Evolutionary conservation across 1,140 invertebrate species (phyloP).

Genomic region (Oreohelix idahoensis): DNA sequence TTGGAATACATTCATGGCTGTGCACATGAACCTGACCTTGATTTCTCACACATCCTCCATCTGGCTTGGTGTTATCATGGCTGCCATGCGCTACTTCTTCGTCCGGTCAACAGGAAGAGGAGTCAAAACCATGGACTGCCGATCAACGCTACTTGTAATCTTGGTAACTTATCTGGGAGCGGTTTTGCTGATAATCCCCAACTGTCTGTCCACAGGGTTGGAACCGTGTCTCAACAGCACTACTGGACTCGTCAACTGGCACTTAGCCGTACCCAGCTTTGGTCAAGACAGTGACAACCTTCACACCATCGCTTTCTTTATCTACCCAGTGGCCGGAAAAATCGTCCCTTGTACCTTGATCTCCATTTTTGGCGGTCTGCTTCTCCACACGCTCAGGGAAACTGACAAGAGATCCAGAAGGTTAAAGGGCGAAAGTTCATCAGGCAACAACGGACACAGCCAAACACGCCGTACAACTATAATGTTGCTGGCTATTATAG

Average conservation of each 20-base stretch:
- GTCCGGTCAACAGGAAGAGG: slow-evolving; percentile 79
- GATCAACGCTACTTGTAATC: slow-evolving; percentile 81
- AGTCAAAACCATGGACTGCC: slow-evolving; percentile 86
- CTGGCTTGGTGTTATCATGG: slow-evolving; percentile 91
- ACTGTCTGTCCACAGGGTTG: slow-evolving; percentile 76
- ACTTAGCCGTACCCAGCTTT: slow-evolving; percentile 46
- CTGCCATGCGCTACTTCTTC: slow-evolving; percentile 79
- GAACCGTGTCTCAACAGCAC: slow-evolving; percentile 23
- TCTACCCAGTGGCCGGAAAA: slow-evolving; percentile 67
- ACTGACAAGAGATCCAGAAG: slow-evolving; percentile 66
- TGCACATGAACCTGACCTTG: slow-evolving; percentile 78
- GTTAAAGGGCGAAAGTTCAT: slow-evolving; percentile 57
- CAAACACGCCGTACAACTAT: slow-evolving; percentile 79
- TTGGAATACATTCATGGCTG: slow-evolving; percentile 63
- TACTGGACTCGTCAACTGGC: slow-evolving; percentile 40
- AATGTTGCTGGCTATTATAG: slow-evolving; percentile 66
- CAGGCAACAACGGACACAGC: slow-evolving; percentile 73
- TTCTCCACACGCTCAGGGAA: slow-evolving; percentile 72
- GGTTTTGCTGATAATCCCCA: slow-evolving; percentile 83
- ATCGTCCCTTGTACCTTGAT: slow-evolving; percentile 74
- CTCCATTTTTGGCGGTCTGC: slow-evolving; percentile 72
- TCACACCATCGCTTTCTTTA: slow-evolving; percentile 61
- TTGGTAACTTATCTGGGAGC: slow-evolving; percentile 81
- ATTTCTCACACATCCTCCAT: slow-evolving; percentile 94
- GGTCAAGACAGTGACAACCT: slow-evolving; percentile 45